Evolutionary conservation across 2,888 invertebrate genomes (phyloP), one percentile per base, ranked within the genome.

Genomic region (Epinotia nisella): DNA sequence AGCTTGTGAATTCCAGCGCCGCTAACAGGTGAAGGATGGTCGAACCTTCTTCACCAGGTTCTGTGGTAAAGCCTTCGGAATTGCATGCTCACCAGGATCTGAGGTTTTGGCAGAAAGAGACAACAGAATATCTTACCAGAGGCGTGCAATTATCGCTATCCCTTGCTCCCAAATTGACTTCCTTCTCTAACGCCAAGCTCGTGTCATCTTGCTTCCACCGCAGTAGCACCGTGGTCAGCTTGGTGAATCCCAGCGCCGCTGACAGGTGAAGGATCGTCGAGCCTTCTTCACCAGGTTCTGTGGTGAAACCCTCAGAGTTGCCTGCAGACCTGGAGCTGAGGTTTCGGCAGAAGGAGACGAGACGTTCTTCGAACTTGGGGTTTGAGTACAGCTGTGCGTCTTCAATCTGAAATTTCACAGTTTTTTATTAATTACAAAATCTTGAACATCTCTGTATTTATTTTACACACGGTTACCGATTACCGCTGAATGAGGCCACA

Each of bases 81-180:
- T 82, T 86, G 0, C 91, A 90, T 24, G 85, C 77, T 0, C 90
- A 89, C 2, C 88, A 81, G 94, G 93, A 76, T 78, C 96, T 96
- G 86, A 97, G 92, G 69, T 95, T 95, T 85, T 97, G 96, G 85
- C 98, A 98, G 87, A 97, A 97, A 53, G 95, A 95, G 13, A 35
- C 29, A 53, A 49, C 0, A 2, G 13, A 2, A 24, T 56, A 64
- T 87, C 92, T 93, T 89, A 98, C 98, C 94, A 99, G 94, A 69
- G 99, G 98, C 5, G 99, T 99, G 81, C 96, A 97, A 71, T 98
- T 98, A 81, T 98, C 97, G 76, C 96, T 95, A 88, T 99, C 99
- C 82, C 97, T 96, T 78, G 97, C 97, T 71, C 98, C 94, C 74
- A 98, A 97, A 92, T 99, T 98, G 56, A 99, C 97, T 94, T 99